These are phyloP conservation scores for Eurytoma adleriae DNA, from an alignment of 2,888 invertebrate species.

Conservation along the genomic window DNA sequence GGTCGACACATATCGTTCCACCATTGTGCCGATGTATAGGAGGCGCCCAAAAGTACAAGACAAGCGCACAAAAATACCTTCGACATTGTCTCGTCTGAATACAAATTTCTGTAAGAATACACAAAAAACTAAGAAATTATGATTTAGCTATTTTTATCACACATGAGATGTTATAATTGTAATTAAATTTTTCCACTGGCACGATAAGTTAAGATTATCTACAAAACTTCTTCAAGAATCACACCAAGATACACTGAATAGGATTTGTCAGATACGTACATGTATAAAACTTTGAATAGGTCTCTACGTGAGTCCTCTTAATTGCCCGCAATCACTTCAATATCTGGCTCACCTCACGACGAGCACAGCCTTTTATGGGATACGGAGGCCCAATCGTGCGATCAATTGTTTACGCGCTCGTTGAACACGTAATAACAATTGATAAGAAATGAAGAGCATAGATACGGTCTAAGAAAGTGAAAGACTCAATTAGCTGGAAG, in stretches of 20 bases:
- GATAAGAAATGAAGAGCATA: slow-evolving; percentile 42
- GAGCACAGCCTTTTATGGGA: slow-evolving; percentile 47
- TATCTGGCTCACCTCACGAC: slow-evolving; percentile 7
- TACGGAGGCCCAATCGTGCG: slow-evolving; percentile 21
- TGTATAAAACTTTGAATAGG: not conserved
- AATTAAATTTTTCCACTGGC: not conserved
- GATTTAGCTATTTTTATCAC: not conserved
- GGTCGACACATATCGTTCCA: slow-evolving; percentile 10
- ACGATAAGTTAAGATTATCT: not conserved
- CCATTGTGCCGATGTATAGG: slow-evolving; percentile 15
- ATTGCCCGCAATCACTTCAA: slow-evolving; percentile 26
- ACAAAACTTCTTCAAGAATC: too few relatives aligned
- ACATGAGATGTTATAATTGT: slow-evolving; percentile 2
- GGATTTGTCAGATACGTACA: slow-evolving; percentile 33
- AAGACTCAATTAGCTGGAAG: slow-evolving; percentile 14
- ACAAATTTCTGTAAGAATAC: slow-evolving; percentile 28
- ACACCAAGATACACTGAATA: too few relatives aligned
- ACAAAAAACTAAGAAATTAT: not conserved
- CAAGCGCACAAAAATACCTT: slow-evolving; percentile 34
- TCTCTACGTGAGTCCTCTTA: slow-evolving; percentile 19
- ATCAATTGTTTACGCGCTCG: slow-evolving; percentile 43
- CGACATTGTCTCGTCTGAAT: slow-evolving; percentile 20
- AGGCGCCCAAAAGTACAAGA: slow-evolving; percentile 14
- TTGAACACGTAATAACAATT: slow-evolving; percentile 42
- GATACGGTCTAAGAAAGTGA: slow-evolving; percentile 3